A percentile compares a stretch with the other conserved stretches of the same genome.
Conservation (phyloP, 2,888 invertebrate genomes). For the Philereme vetulata region DNA sequence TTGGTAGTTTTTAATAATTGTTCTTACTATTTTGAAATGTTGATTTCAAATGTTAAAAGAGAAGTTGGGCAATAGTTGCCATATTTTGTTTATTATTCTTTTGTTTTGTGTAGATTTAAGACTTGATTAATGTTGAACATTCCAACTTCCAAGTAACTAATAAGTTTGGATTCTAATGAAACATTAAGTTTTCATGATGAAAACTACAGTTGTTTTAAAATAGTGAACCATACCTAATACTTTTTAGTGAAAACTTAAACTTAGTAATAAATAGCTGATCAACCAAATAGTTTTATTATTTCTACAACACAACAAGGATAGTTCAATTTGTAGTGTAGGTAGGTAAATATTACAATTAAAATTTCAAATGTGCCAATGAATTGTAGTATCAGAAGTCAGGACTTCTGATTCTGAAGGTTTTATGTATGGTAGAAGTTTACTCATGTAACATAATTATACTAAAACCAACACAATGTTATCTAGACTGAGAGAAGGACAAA, state of each 20-base stretch:
- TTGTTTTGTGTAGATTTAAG: slow-evolving; percentile 5
- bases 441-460: no score
- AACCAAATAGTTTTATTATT: not conserved
- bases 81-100: slow-evolving; percentile 16
- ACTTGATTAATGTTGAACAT: not conserved
- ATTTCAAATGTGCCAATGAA: no score
- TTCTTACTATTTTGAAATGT: slow-evolving; percentile 20
- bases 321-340: not conserved
- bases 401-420: no score
- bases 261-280: slow-evolving; percentile 3
- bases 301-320: not conserved
- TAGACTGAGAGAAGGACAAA: not conserved
- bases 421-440: no score
- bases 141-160: slow-evolving; percentile 1
- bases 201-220: slow-evolving; percentile 23
- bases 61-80: slow-evolving; percentile 15
- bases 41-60: slow-evolving; percentile 15
- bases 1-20: not conserved
- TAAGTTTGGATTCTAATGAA: slow-evolving; percentile 23
- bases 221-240: not conserved
- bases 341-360: no score
- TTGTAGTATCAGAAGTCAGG: no score
- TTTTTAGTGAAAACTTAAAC: not conserved
- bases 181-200: slow-evolving; percentile 32
- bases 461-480: no score